Percentiles rank a stretch among this genome's conserved stretches.
Evolutionary conservation across 2,888 invertebrate genomes (phyloP).

Genomic region (Diadegma fenestrale): DNA sequence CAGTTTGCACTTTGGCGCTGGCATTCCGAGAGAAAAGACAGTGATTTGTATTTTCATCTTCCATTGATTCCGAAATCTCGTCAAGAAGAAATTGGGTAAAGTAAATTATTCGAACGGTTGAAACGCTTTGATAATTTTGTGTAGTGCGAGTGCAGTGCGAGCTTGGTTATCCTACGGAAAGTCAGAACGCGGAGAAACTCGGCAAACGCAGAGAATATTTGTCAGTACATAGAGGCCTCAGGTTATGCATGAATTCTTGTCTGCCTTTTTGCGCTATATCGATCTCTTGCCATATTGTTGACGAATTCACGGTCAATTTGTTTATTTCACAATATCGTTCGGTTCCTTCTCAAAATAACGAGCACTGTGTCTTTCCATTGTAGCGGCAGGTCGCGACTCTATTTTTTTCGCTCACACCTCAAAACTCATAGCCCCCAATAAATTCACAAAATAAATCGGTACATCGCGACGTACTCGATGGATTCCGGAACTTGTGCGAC

Average conservation of each 20-base stretch:
- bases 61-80: conserved; percentile 55
- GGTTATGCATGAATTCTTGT: conserved; percentile 63
- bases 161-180: not conserved
- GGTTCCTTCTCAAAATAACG: not conserved
- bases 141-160: not conserved
- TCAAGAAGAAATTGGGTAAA: conserved; percentile 58
- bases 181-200: conserved; percentile 5
- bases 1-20: conserved; percentile 17
- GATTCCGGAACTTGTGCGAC: conserved; percentile 6
- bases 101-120: conserved; percentile 28
- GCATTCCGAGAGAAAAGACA: conserved; percentile 30
- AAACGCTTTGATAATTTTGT: not conserved
- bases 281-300: conserved; percentile 64
- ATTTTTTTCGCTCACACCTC: no score
- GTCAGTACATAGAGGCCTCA: conserved; percentile 38
- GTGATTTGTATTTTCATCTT: conserved; percentile 65
- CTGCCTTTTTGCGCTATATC: conserved; percentile 42
- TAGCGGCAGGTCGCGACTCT: not conserved
- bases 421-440: conserved; percentile 53
- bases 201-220: conserved; percentile 16
- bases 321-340: conserved; percentile 22
- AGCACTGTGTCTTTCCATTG: not conserved
- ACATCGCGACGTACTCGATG: not conserved
- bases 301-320: conserved; percentile 19
- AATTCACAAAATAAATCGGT: not conserved